Evolutionary conservation across 2,113 vertebrate species (phyloP).

Genomic region (Colossoma macropomum): DNA sequence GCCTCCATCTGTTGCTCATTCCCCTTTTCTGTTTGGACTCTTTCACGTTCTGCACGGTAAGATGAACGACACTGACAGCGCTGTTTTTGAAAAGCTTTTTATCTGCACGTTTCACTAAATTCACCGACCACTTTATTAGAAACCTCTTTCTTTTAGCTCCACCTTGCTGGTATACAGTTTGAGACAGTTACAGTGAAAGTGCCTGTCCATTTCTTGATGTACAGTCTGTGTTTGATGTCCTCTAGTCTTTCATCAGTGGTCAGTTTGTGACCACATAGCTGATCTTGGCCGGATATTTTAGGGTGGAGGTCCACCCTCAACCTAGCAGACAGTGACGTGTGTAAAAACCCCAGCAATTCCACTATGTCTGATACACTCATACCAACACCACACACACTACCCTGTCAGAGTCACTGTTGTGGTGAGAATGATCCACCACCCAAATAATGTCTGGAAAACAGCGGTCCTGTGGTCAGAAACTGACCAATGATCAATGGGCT

Average conservation of each 20-base stretch:
- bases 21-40: slow-evolving; percentile 1
- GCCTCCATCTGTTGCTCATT: slow-evolving; percentile 6
- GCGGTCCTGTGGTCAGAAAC: background rate
- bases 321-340: background rate
- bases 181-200: no score
- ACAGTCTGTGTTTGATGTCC: no score
- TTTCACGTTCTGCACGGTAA: background rate
- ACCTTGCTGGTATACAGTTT: no score
- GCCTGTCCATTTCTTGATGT: no score
- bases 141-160: background rate
- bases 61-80: background rate
- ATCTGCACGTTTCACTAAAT: background rate
- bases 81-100: no score
- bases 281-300: background rate
- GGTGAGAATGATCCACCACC: background rate
- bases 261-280: background rate
- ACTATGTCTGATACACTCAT: background rate
- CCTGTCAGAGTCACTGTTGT: no score
- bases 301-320: background rate
- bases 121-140: background rate
- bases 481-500: background rate
- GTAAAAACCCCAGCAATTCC: background rate
- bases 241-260: no score
- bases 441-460: background rate
- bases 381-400: background rate